Base-by-base conservation (phyloP, 2,797 vertebrate genomes). In the Lindbergichthys nudifrons region DNA sequence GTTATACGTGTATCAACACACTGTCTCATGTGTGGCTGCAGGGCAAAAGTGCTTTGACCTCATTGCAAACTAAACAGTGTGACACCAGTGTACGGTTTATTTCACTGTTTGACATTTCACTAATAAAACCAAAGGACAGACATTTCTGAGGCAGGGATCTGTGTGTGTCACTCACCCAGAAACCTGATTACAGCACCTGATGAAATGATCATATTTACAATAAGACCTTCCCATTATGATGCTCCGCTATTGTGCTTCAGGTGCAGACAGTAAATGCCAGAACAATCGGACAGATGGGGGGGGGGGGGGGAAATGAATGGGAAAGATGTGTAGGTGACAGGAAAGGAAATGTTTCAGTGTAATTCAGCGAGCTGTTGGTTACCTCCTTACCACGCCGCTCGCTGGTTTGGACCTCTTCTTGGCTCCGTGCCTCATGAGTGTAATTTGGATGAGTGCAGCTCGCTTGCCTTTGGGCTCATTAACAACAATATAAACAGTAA, bases 401-500 rank as follows among this genome's bases (percentile, higher is more conserved):
- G 87, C 86, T 70, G 82, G 83, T 90, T 91, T 91, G 91, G 92
- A 92, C 94, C 91, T 85, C 79, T 93, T 88, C 89, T 93, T 94
- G 93, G 94, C 93, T 94, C 89, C 10, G 83, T 94, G 92, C 92
- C 94, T 93, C 92, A 86, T 83, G 90, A 92, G 89, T 93, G 91
- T 94, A 93, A 95, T 95, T 94, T 95, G 94, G 94, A 94, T 95
- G 94, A 95, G 93, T 94, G 92, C 92, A 92, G 92, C 93, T 95
- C 87, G 85, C 92, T 94, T 93, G 94, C 94, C 94, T 95, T 94
- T 95, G 93, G 94, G 94, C 94, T 95, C 93, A 95, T 95, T 95
- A 94, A 95, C 92, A 95, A 94, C 94, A 94, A 95, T 94, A 94
- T 94, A 95, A 95, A 95, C 95, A 95, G 93, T 95, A 94, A 95